phyloP scores from a whole-genome alignment of 1,140 invertebrate species.

The Orchesella cincta region DNA sequence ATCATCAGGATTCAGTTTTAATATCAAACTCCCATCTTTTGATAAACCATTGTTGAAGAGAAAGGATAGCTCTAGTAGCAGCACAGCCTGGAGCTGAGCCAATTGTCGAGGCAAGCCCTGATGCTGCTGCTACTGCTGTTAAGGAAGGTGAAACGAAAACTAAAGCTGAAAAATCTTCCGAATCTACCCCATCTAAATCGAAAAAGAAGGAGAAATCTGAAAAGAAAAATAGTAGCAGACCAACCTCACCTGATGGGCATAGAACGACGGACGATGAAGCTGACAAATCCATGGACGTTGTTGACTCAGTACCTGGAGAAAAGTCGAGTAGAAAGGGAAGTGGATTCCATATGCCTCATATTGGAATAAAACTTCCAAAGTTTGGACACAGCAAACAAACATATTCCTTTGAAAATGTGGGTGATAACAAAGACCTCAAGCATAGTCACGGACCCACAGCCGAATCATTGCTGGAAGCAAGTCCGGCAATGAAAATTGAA shows the following conservation, averaged over 20 bases:
- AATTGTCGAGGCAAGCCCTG: not conserved
- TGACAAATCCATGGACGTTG: constrained; percentile 7
- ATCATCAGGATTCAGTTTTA: constrained; percentile 37
- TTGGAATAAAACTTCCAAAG: constrained; percentile 47
- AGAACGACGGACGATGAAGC: constrained; percentile 19
- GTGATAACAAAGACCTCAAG: constrained; percentile 26
- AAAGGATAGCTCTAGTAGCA: constrained; percentile 22
- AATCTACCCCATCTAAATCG: not conserved
- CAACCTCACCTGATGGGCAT: constrained; percentile 17
- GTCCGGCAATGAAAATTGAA: constrained; percentile 16
- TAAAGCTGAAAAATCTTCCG: not conserved
- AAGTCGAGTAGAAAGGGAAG: not conserved
- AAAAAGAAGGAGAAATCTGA: not conserved
- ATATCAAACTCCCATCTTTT: constrained; percentile 28
- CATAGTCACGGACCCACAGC: constrained; percentile 17
- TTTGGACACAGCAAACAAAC: constrained; percentile 49
- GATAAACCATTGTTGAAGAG: constrained; percentile 25
- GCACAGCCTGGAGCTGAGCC: not conserved
- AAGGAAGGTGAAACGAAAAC: not conserved
- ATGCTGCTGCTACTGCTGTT: not conserved
- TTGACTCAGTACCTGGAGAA: not conserved
- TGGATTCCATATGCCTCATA: constrained; percentile 43
- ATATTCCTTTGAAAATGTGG: constrained; percentile 43
- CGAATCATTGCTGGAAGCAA: constrained; percentile 1
- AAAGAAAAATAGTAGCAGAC: constrained; percentile 11